Evolutionary conservation across 2,797 vertebrate species (phyloP), one percentile per base, ranked within the genome.

Genomic region (Epinephelus coioides): DNA sequence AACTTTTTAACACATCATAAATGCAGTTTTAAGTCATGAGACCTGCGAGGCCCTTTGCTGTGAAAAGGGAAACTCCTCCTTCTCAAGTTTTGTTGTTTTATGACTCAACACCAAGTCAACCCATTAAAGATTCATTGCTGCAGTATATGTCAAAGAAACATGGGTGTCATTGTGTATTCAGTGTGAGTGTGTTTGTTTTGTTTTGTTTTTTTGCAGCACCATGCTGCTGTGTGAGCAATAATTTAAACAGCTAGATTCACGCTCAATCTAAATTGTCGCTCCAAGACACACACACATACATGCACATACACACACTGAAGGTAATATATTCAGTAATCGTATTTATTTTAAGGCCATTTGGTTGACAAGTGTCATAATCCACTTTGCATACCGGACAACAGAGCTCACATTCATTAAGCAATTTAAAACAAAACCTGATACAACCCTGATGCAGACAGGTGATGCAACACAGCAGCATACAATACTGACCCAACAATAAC

Each of bases 261-360:
- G 4, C 10, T 23, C 14, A 19, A 15, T 14, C 57, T 71, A 66
- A 80, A 86, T 21, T 18, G 56, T 69, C 30, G 53, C 77, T 70
- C 10, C 0, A 46, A 81, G 44, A 74, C 40, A 72, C 30, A 44
- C 40, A 65, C 44, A 69, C 38, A 34, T 6, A 49, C n/a, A 50
- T 27, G 34, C 64, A 57, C 54, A 71, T 9, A 46, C 18, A 82
- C 62, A 65, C 44, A 69, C 38, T 38, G n/a, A 46, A 60, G 44
- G 12, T 57, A 56, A 83, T 50, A 51, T 69, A 62, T 57, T 70
- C 56, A 56, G 68, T 66, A 44, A 79, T 85, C 3, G 53, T 73
- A 84, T 79, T 73, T 65, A 81, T 84, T 84, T 80, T 57, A 76
- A 40, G 27, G 30, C 66, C 62, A 77, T 73, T 83, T 83, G 55